Base-by-base conservation (phyloP, 2,888 invertebrate species). In the Odontocerum albicorne region DNA sequence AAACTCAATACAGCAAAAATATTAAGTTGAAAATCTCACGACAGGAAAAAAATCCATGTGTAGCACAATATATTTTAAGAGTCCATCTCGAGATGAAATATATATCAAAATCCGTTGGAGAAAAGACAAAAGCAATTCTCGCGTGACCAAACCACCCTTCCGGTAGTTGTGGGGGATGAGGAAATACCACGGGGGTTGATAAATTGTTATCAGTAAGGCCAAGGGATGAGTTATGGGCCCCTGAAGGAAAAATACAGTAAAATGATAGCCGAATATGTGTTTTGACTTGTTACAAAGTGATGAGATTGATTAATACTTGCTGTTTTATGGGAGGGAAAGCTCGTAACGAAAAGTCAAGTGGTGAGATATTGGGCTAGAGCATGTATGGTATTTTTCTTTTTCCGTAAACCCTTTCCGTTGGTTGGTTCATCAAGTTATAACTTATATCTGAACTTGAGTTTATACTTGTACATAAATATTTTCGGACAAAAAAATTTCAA, bases 181-280 rank as follows among this genome's bases (percentile, higher is more conserved):
- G 19, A 31, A 8, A n/a, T 20, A 16, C 45, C 45, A 27, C 55
- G 16, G 55, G 49, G 49, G 35, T 50, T 56, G 55, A 56, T 56
- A 53, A 53, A 57, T 57, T 38, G 57, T 46, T 32, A 35, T 32
- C 50, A 22, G 51, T 57, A 44, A 52, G 53, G 38, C 43, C 49
- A 20, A 45, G 39, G 39, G 39, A 45, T 52, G 52, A 52, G 39
- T 45, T 52, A 52, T 46, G 32, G 49, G 57, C 44, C 42, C 42
- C 40, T 36, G 10, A 33, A 13, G 33, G 27, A 8, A 8, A 33
- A 33, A 13, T 33, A 33, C 13, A 33, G 13, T 8, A 27, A 33
- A 10, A 33, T 33, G 33, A 33, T 33, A 33, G 33, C 13, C 10
- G 33, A 33, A 33, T 33, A n/a, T 12, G 13, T 33, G 33, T 33